Base-by-base conservation (phyloP, 2,797 vertebrate species). In the Prionace glauca region DNA sequence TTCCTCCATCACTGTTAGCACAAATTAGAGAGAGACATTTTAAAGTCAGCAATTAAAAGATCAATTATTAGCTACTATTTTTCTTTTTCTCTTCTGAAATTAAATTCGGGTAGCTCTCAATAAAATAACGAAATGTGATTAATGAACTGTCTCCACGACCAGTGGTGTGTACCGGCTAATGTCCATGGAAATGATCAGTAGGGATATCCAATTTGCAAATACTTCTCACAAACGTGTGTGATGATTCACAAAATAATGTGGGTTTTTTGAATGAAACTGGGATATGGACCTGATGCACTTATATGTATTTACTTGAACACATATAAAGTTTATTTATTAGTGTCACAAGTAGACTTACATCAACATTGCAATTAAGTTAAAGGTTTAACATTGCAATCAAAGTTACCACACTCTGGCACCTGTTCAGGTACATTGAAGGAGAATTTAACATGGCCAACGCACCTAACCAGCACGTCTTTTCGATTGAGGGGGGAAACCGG, bases 41-140 rank as follows among this genome's bases (percentile, higher is more conserved):
- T 95, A 90, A 81, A 96, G 96, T 96, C 95, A 96, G 96, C 96
- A 96, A 96, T 95, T 93, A 96, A 96, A 96, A 96, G 93, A 92
- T 95, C 95, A 95, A 96, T 11, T 9, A 8, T 36, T 92, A 36
- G 62, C 18, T 32, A 62, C 29, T 90, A 62, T 32, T 62, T 32
- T 62, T 90, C 67, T 14, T 69, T 69, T 18, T 69, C 22, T 60
- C 87, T 92, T 92, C n/a, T 67, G 36, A 92, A 65, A 92, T 67
- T 36, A 92, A 69, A 41, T 67, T 92, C 62, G 24, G 20, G 20
- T 24, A 92, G 18, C 62, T 92, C 8, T 67, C 90, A 36, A 36
- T 41, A 65, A 62, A n/a, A 32, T 5, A 88, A 50, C 24, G 62
- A 14, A 92, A 18, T 24, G 7, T 9, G 90, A 92, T 24, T 60